A percentile compares a stretch with the other conserved stretches of the same genome.
Conservation (phyloP, 2,113 vertebrate genomes). For the Camarhynchus parvulus region DNA sequence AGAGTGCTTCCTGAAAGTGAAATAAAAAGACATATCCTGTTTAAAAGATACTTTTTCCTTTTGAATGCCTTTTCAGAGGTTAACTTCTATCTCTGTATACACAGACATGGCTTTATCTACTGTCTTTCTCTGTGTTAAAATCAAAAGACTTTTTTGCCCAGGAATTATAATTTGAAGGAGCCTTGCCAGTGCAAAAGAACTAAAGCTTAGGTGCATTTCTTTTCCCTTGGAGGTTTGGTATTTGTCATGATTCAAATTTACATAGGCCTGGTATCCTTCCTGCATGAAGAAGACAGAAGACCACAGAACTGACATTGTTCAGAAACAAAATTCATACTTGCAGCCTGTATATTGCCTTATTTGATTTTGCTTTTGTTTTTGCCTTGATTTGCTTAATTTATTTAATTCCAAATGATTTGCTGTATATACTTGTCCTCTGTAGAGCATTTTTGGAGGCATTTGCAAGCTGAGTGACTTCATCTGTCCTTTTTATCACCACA, state of each 20-base stretch:
- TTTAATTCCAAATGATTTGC: not conserved
- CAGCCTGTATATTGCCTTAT: not conserved
- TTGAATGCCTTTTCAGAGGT: not conserved
- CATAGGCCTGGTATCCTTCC: rapidly evolving
- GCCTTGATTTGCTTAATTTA: not conserved
- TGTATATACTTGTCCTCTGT: not conserved
- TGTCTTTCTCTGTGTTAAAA: not conserved
- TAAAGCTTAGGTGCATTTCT: not conserved
- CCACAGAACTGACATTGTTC: not conserved
- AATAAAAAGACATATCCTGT: not conserved
- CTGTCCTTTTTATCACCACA: not conserved
- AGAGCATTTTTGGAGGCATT: not conserved
- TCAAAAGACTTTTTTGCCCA: not conserved
- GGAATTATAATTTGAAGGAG: not conserved
- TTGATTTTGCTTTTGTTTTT: not conserved
- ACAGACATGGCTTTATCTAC: not conserved
- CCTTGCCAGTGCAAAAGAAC: not conserved
- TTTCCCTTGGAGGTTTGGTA: not conserved
- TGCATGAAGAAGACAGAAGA: not conserved
- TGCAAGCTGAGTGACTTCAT: not conserved
- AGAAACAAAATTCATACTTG: not conserved
- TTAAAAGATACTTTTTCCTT: not conserved
- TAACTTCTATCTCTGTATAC: not conserved
- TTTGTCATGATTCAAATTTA: not conserved
- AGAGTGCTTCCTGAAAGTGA: not conserved